Evolutionary conservation across 2,888 invertebrate species (phyloP).

Genomic region (Heliconius ethilla): DNA sequence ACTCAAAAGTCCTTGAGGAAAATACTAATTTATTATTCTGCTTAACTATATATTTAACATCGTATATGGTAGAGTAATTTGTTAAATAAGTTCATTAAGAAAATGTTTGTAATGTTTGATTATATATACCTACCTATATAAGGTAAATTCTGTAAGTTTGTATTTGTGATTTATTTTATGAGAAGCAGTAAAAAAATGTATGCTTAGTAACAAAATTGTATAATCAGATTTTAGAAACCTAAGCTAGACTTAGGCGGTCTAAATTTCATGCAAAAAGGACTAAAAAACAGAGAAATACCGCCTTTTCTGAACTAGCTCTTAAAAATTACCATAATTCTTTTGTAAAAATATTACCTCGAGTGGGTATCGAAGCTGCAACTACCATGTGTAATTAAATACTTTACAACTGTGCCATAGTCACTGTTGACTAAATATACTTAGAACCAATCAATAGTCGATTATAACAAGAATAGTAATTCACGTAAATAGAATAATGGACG

Average conservation of each 20-base stretch:
- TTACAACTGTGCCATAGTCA: not conserved
- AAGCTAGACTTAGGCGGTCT: no score
- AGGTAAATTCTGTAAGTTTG: no score
- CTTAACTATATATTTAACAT: not conserved
- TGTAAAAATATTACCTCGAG: not conserved
- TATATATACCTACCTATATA: not conserved
- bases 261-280: no score
- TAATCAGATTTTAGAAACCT: no score
- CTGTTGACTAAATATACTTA: not conserved
- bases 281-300: no score
- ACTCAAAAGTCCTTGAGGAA: not conserved
- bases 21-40: not conserved
- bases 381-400: not conserved
- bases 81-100: not conserved
- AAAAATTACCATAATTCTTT: not conserved
- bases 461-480: not conserved
- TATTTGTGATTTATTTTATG: not conserved
- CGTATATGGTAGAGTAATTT: not conserved
- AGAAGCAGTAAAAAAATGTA: not conserved
- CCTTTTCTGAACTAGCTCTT: no score
- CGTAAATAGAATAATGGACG: slow-evolving; percentile 10
- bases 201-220: no score
- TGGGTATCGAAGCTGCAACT: not conserved
- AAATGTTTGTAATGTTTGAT: not conserved
- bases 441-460: not conserved